phyloP scores from a whole-genome alignment of 2,888 invertebrate species.

The Podotricha telesiphe region DNA sequence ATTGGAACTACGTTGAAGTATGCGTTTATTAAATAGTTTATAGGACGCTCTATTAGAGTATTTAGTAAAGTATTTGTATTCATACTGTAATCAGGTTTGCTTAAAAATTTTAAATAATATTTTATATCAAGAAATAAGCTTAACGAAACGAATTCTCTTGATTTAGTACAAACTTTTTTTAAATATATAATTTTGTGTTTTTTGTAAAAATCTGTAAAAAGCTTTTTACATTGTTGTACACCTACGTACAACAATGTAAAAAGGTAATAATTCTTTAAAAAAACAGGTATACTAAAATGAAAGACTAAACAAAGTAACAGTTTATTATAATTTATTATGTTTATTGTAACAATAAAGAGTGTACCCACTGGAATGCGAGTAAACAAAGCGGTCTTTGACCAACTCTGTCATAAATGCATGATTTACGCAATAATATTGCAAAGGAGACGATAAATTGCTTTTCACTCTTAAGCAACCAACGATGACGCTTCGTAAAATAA shows the following conservation, averaged over 20 bases:
- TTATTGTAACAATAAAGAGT: conserved; percentile 65
- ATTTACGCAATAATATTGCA: conserved; percentile 80
- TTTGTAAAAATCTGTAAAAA: neutral
- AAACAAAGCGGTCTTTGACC: conserved; percentile 71
- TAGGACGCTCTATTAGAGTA: neutral
- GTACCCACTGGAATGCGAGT: conserved; percentile 61
- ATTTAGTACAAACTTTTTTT: neutral
- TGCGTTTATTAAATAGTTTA: conserved; percentile 28
- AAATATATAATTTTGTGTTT: neutral
- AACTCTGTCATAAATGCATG: conserved; percentile 80
- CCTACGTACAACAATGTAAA: conserved; percentile 11
- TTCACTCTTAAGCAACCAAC: conserved; percentile 64
- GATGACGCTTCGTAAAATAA: conserved; percentile 40
- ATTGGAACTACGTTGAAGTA: conserved; percentile 26
- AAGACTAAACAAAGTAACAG: conserved; percentile 45
- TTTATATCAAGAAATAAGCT: neutral
- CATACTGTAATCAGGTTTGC: neutral
- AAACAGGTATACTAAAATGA: conserved; percentile 49
- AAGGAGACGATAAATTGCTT: conserved; percentile 79
- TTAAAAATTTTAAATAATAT: no score
- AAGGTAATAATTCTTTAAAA: conserved; percentile 32
- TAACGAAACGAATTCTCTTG: neutral
- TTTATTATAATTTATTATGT: conserved; percentile 61
- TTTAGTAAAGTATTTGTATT: neutral
- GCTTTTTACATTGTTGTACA: no score